These are phyloP conservation scores for Clarias magur DNA, from an alignment of 2,113 vertebrate genomes.

Conservation along the genomic window DNA sequence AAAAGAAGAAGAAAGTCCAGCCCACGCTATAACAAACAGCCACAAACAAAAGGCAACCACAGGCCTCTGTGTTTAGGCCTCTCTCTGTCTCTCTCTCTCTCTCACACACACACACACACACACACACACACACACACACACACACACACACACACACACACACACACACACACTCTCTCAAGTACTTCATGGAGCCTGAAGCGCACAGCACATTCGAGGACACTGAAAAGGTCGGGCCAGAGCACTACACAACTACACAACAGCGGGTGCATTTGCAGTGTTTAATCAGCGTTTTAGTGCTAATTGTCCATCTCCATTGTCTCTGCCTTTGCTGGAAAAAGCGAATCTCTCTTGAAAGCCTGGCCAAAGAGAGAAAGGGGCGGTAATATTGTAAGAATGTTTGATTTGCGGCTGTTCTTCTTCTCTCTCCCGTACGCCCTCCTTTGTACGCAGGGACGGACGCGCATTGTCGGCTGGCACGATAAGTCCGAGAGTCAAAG, in stretches of 20 bases:
- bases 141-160: conserved; percentile 13
- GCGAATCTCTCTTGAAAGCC: conserved; percentile 55
- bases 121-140: conserved; percentile 34
- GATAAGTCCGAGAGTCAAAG: conserved; percentile 62
- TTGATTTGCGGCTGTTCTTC: conserved; percentile 70
- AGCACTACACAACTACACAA: conserved; percentile 34
- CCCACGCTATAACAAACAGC: conserved; percentile 45
- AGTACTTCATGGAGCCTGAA: conserved; percentile 37
- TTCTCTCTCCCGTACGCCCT: conserved; percentile 63
- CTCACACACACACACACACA: conserved; percentile 15
- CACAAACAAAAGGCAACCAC: conserved; percentile 41
- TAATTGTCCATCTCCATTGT: conserved; percentile 52
- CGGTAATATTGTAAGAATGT: conserved; percentile 45
- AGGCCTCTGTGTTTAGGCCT: conserved; percentile 31
- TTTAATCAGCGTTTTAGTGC: conserved; percentile 51
- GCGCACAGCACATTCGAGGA: conserved; percentile 9
- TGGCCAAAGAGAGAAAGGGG: conserved; percentile 55
- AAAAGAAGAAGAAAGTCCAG: conserved; percentile 21
- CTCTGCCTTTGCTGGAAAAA: conserved; percentile 23
- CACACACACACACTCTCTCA: conserved; percentile 39
- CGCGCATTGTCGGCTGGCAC: conserved; percentile 65
- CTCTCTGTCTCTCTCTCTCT: background rate
- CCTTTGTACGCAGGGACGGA: conserved; percentile 63
- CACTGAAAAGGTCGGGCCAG: conserved; percentile 28
- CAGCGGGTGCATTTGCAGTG: conserved; percentile 49